Percentiles rank a stretch among this genome's conserved stretches.
phyloP scores from a whole-genome alignment of 2,888 invertebrate species.

The Emesis castigata region DNA sequence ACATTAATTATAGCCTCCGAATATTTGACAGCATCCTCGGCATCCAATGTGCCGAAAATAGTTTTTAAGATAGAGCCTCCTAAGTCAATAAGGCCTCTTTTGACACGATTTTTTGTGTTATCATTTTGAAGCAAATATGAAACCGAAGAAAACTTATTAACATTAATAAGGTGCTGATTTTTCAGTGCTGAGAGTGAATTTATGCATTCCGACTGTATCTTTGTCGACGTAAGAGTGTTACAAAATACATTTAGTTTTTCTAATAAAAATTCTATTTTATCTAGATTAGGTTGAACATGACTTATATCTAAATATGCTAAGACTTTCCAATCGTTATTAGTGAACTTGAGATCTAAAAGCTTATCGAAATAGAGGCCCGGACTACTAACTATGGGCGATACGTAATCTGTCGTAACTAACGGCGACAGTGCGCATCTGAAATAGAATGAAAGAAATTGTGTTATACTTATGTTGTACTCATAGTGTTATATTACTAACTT shows the following conservation, averaged over 20 bases:
- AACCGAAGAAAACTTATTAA: neutral
- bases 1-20: neutral
- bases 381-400: neutral
- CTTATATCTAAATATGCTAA: neutral
- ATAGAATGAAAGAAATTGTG: neutral
- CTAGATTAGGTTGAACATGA: neutral
- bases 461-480: neutral
- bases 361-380: neutral
- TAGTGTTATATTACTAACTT: neutral
- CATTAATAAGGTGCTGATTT: neutral
- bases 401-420: neutral
- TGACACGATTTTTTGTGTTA: neutral
- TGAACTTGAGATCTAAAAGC: neutral
- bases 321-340: neutral
- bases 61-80: constrained; percentile 6
- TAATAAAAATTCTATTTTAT: neutral
- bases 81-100: neutral
- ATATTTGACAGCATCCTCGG: neutral
- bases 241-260: neutral
- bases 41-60: neutral
- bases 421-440: neutral
- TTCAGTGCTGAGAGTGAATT: neutral
- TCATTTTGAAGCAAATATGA: neutral
- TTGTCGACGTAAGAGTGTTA: neutral
- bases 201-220: neutral